These are phyloP conservation scores for Apocrypta bakeri DNA, from an alignment of 1,140 invertebrate species.

Conservation along the genomic window DNA sequence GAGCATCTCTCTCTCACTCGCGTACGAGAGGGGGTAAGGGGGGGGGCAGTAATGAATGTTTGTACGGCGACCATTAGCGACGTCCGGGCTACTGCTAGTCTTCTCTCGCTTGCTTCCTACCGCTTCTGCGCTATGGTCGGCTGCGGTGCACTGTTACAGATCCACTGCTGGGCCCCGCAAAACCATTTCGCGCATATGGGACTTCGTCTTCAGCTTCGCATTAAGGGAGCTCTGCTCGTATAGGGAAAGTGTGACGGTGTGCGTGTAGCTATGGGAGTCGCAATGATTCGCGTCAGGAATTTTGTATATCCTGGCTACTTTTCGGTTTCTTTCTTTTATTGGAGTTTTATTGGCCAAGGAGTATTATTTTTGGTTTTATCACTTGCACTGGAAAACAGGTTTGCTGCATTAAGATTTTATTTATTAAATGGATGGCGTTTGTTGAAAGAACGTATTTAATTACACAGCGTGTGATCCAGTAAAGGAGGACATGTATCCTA, in stretches of 20 bases:
- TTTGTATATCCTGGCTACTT: too few relatives aligned
- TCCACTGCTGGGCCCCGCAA: constrained; percentile 52
- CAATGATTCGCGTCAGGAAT: neutral
- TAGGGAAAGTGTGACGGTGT: neutral
- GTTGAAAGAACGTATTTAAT: too few relatives aligned
- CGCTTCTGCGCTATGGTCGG: neutral
- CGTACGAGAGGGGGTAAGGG: constrained; percentile 55
- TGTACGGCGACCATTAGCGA: constrained; percentile 72
- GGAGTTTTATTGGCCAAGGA: too few relatives aligned
- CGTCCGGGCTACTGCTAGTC: constrained; percentile 53
- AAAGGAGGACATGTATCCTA: too few relatives aligned
- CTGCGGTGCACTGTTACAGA: constrained; percentile 19
- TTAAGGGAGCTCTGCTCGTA: constrained; percentile 7
- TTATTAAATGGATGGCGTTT: too few relatives aligned
- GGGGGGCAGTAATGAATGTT: constrained; percentile 72
- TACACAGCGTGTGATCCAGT: too few relatives aligned
- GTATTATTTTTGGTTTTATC: too few relatives aligned
- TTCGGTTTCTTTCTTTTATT: too few relatives aligned
- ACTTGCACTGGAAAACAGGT: too few relatives aligned
- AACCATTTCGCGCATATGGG: constrained; percentile 71
- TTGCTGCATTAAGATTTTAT: too few relatives aligned
- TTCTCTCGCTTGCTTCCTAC: constrained; percentile 7
- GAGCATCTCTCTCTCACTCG: constrained; percentile 51
- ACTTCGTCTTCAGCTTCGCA: constrained; percentile 54
- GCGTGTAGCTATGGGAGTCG: neutral